A percentile compares a stretch with the other conserved stretches of the same genome.
These are phyloP conservation scores for Trypoxylus dichotomus DNA, from an alignment of 1,140 invertebrate genomes.

Conservation along the genomic window DNA sequence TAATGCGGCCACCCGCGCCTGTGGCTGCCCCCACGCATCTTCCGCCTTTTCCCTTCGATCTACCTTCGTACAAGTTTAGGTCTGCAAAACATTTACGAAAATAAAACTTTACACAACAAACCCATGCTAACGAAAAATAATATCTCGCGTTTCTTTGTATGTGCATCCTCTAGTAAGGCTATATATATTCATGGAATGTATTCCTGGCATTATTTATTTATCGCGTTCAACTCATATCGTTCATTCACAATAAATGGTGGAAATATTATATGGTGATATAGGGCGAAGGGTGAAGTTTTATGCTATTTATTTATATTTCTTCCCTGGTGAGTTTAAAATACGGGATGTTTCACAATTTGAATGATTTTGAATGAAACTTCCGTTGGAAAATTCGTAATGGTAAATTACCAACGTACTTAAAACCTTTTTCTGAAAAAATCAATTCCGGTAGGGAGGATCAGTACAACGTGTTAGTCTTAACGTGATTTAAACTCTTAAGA, in stretches of 20 bases:
- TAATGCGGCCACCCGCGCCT: slow-evolving; percentile 6
- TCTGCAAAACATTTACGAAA: slow-evolving; percentile 12
- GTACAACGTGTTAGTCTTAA: no score
- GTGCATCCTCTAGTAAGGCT: background rate
- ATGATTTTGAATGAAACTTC: no score
- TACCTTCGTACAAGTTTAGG: background rate
- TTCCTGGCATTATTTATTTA: background rate
- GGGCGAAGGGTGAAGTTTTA: no score
- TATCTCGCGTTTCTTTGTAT: background rate
- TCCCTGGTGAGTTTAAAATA: no score
- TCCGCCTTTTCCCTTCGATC: no score
- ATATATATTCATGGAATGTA: slow-evolving; percentile 9
- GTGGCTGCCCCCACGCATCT: background rate
- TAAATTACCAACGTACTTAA: no score
- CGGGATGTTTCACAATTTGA: no score
- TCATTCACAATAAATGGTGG: background rate
- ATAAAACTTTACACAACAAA: slow-evolving; percentile 17
- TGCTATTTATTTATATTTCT: background rate
- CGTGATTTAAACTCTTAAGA: no score
- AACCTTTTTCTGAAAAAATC: no score
- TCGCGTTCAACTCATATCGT: background rate
- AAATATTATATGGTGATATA: no score
- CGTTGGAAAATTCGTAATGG: no score
- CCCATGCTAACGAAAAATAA: slow-evolving; percentile 2
- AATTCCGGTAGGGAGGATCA: no score